These are phyloP conservation scores for Elegia similella DNA, from an alignment of 2,888 invertebrate species.

Conservation along the genomic window DNA sequence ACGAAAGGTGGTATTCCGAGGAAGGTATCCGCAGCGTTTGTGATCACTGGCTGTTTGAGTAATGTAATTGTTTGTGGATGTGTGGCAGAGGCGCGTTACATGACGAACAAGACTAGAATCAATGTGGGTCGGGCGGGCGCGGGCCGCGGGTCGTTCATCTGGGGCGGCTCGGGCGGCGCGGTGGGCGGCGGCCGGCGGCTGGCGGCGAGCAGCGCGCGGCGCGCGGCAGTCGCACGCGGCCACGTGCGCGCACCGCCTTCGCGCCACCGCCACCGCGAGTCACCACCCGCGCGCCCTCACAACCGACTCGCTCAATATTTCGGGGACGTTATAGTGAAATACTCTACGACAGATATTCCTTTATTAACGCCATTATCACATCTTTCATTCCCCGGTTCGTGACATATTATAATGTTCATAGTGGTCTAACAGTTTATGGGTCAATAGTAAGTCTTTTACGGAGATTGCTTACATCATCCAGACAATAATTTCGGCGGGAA, in stretches of 20 bases:
- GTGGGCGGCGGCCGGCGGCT: conserved; percentile 50
- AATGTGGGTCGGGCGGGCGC: conserved; percentile 33
- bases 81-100: conserved; percentile 13
- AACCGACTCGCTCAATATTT: conserved; percentile 60
- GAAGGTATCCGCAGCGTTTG: not conserved
- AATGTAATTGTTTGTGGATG: conserved; percentile 11
- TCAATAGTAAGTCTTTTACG: conserved; percentile 64
- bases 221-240: conserved; percentile 74
- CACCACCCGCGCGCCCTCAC: conserved; percentile 51
- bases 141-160: conserved; percentile 39
- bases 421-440: conserved; percentile 56
- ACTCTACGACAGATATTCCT: conserved; percentile 20
- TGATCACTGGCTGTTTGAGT: conserved; percentile 9
- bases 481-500: conserved; percentile 71
- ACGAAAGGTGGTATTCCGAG: not conserved
- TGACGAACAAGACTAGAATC: conserved; percentile 34
- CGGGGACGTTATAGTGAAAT: conserved; percentile 27
- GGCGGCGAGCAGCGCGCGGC: conserved; percentile 44
- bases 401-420: conserved; percentile 22
- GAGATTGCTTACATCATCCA: conserved; percentile 69
- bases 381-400: conserved; percentile 4
- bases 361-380: conserved; percentile 22
- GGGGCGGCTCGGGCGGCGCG: conserved; percentile 48
- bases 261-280: conserved; percentile 50
- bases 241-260: conserved; percentile 72